These are phyloP conservation scores for Eristalinus sepulchralis DNA, from an alignment of 2,888 invertebrate species.

Conservation along the genomic window DNA sequence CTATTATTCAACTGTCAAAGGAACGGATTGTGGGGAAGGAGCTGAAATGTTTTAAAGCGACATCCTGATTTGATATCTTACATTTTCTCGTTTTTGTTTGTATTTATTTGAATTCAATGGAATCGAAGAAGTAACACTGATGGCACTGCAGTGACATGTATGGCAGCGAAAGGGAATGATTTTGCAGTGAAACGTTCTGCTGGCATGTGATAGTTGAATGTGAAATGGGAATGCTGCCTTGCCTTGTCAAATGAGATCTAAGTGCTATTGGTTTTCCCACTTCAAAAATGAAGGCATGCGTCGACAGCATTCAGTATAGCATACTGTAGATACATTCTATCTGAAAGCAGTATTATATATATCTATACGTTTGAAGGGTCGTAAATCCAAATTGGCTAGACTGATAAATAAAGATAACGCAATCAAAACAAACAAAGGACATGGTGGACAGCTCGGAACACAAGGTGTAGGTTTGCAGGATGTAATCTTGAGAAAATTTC, in stretches of 20 bases:
- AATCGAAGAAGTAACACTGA: background rate
- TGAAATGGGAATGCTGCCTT: background rate
- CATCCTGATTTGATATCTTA: background rate
- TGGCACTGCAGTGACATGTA: background rate
- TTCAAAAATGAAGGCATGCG: too few species aligned
- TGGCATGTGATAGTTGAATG: background rate
- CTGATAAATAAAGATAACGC: too few species aligned
- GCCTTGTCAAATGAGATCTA: background rate
- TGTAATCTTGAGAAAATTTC: too few species aligned
- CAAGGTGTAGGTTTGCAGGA: too few species aligned
- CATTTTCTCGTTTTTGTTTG: background rate
- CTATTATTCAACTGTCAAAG: conserved; percentile 18
- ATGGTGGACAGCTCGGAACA: too few species aligned
- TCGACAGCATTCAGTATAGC: too few species aligned
- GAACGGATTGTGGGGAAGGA: background rate
- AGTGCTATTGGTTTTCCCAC: background rate
- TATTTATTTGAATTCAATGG: background rate
- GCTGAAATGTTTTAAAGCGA: background rate
- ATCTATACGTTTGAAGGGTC: too few species aligned
- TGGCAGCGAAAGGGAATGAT: background rate
- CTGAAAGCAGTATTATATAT: too few species aligned
- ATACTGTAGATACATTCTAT: too few species aligned
- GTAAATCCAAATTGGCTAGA: too few species aligned
- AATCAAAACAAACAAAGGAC: too few species aligned
- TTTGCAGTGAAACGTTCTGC: background rate